phyloP scores from a whole-genome alignment of 2,888 invertebrate genomes.

The Nephrocerus scutellatus region DNA sequence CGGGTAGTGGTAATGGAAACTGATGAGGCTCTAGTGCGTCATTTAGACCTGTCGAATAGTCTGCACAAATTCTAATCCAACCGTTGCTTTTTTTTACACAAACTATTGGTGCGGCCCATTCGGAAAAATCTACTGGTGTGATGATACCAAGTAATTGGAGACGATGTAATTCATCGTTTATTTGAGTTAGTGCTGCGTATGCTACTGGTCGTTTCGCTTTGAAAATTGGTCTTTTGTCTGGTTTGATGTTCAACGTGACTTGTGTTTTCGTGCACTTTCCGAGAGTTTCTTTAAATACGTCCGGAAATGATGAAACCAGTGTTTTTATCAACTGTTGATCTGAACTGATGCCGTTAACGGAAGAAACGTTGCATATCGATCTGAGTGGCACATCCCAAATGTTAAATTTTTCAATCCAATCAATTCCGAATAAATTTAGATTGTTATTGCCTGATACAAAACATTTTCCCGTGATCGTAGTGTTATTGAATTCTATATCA shows the following conservation, averaged over 20 bases:
- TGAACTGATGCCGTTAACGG: neutral
- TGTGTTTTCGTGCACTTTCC: constrained; percentile 20
- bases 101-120: constrained; percentile 26
- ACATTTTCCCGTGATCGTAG: constrained; percentile 11
- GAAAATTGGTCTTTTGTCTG: constrained; percentile 17
- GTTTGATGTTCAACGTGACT: too few relatives aligned
- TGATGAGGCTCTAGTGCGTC: constrained; percentile 19
- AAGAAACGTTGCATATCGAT: constrained; percentile 7
- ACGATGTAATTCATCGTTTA: constrained; percentile 17
- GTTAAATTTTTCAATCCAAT: constrained; percentile 13
- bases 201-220: constrained; percentile 22
- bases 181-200: constrained; percentile 17
- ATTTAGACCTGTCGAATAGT: constrained; percentile 24
- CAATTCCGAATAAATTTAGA: constrained; percentile 16
- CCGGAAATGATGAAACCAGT: constrained; percentile 7
- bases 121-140: constrained; percentile 19
- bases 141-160: constrained; percentile 20
- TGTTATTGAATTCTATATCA: too few relatives aligned
- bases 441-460: constrained; percentile 10
- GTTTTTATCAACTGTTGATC: neutral
- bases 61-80: constrained; percentile 22
- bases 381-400: constrained; percentile 14
- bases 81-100: constrained; percentile 17
- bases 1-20: constrained; percentile 20
- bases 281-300: constrained; percentile 10